Conservation (phyloP, 2,113 vertebrate species). For the Ovis canadensis region DNA sequence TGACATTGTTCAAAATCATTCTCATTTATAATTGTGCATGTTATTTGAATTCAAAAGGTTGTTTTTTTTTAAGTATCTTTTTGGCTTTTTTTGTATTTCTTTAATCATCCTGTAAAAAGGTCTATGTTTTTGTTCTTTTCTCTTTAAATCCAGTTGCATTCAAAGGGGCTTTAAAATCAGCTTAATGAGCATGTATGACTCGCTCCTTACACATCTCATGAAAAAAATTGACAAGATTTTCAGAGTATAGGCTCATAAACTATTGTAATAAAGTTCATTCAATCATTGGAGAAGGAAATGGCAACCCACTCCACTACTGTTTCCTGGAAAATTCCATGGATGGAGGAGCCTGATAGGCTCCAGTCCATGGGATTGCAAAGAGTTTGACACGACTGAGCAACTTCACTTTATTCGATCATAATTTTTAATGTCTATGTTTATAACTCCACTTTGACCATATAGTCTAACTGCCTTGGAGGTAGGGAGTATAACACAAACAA, state of each 20-base stretch:
- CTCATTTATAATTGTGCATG: not conserved
- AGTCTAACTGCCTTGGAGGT: not conserved
- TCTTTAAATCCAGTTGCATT: slow-evolving; percentile 20
- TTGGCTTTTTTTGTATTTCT: not conserved
- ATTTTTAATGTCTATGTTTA: not conserved
- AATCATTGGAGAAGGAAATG: not conserved
- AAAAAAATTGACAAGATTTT: not conserved
- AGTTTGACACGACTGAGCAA: not conserved
- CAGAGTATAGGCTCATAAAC: not conserved
- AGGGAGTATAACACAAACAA: not conserved
- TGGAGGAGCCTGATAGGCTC: not conserved
- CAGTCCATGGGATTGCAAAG: not conserved
- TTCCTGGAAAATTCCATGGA: not conserved
- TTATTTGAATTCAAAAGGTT: not conserved
- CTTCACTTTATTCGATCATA: not conserved
- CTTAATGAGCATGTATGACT: not conserved
- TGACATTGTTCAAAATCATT: not conserved
- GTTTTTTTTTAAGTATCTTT: not conserved
- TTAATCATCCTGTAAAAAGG: slow-evolving; percentile 20
- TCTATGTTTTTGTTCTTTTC: slow-evolving; percentile 23
- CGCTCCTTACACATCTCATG: not conserved
- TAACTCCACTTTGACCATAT: not conserved
- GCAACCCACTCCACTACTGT: not conserved
- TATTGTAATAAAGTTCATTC: not conserved
- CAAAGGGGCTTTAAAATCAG: not conserved